Evolutionary conservation across 2,797 vertebrate genomes (phyloP), one percentile per base, ranked within the genome.

Genomic region (Takifugu rubripes): DNA sequence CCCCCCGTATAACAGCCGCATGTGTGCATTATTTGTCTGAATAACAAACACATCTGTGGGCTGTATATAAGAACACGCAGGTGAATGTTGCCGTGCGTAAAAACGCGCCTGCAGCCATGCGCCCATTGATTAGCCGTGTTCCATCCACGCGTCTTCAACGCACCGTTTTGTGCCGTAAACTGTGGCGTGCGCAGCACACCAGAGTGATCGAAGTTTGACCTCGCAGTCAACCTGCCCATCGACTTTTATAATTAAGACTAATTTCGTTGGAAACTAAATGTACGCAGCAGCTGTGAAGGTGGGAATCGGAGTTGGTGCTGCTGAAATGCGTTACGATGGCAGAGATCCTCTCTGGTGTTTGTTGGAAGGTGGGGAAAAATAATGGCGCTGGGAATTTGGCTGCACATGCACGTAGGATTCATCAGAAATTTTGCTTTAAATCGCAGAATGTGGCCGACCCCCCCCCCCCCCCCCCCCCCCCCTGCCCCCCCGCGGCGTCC

Each of bases 401-500:
- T 52, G 26, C 53, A 64, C 73, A 68, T 71, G 56, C 74, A 78
- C 56, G 64, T 66, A 70, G 46, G 57, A 65, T 79, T 67, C 44
- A 11, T 25, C 51, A 56, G 65, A 58, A 66, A 52, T 12, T 26
- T 54, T 15, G 36, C 14, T 56, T 48, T 55, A 66, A 63, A 25
- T 57, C 47, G 31, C 43, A 59, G 49, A 43, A 56, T 71, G 81
- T 76, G 8, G 31, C 31, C 31, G 31, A 27, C 29, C 17, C 25
- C n/a, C n/a, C n/a, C n/a, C n/a, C 50, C 29, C 50, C 63, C 81
- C 78, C 8, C n/a, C 8, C 56, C 58, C 66, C 12, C 47, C 21
- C 11, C 49, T 3, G 14, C 50, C 29, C 50, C 63, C 81, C 78
- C 8, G 74, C 82, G 64, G 87, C 70, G 88, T 79, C 84, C 84